Base-by-base conservation (phyloP, 2,797 vertebrate species). In the Leucoraja ocellata region DNA sequence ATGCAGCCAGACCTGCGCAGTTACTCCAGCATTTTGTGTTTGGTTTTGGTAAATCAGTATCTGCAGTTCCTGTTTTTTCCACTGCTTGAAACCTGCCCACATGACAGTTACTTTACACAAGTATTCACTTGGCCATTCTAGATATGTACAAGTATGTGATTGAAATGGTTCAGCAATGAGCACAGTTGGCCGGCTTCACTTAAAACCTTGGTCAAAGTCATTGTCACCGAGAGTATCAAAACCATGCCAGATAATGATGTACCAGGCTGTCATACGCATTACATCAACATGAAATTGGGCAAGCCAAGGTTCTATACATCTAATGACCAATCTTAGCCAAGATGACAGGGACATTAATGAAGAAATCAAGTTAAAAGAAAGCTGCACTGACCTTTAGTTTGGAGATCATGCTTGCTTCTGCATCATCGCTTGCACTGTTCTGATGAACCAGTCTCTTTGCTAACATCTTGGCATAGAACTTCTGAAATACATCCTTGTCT, bases 401-500 rank as follows among this genome's bases (percentile, higher is more conserved):
- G 91, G 98, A 99, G 95, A 99, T 99, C 98, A 99, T 99, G 96
- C 98, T 99, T 21, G 98, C 98, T 93, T 99, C 98, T 0, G 98
- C 98, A 80, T 99, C 98, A 2, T 97, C 97, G 0, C 97, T 97
- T 0, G 97, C 97, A 0, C 98, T 99, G 96, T 99, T 99, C 96
- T 99, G 98, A 93, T 99, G 98, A n/a, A 99, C 98, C 11, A 99
- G 96, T 1, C 99, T 97, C 71, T 99, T 99, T 91, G 99, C 99
- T 93, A 99, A 94, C 99, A 99, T 99, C 96, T 99, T 99, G 0
- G 98, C 98, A 7, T 99, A 99, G 94, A 99, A 99, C 96, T 99
- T 99, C 95, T 99, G 99, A 96, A 99, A 99, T 61, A 99, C 98
- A 4, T 99, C 99, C 95, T 99, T 99, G 95, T 99, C 99, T 95